Percentiles rank a stretch among this genome's conserved stretches.
These are phyloP conservation scores for Eufriesea mexicana DNA, from an alignment of 1,140 invertebrate genomes.

Conservation along the genomic window DNA sequence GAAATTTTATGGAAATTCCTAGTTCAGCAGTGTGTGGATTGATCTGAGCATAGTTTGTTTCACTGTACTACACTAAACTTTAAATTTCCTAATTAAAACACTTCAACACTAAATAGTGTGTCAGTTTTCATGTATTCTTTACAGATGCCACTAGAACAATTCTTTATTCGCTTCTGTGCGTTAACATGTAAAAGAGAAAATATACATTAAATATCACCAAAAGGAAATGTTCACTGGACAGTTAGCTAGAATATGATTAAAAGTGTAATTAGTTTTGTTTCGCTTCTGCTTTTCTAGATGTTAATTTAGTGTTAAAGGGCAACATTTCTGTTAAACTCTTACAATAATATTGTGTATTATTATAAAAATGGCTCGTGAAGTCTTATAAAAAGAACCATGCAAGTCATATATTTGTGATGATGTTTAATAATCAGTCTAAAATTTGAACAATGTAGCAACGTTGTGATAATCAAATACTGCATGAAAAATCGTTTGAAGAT, in stretches of 20 bases:
- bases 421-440: constrained; percentile 69
- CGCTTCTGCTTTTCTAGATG: background rate
- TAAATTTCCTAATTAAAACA: constrained; percentile 45
- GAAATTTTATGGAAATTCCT: constrained; percentile 11
- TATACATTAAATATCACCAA: constrained; percentile 13
- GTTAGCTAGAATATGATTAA: background rate
- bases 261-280: background rate
- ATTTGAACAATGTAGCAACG: constrained; percentile 70
- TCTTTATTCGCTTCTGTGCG: constrained; percentile 23
- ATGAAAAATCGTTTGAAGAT: constrained; percentile 71
- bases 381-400: constrained; percentile 59
- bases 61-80: constrained; percentile 24
- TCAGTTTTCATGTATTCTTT: background rate
- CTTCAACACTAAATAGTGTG: constrained; percentile 7
- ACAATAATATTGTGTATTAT: constrained; percentile 32
- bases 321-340: constrained; percentile 23
- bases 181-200: constrained; percentile 24
- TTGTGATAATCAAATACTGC: constrained; percentile 67
- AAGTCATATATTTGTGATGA: constrained; percentile 52
- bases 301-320: background rate
- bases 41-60: constrained; percentile 32
- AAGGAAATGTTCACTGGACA: constrained; percentile 6
- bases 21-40: constrained; percentile 12
- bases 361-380: constrained; percentile 56
- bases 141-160: constrained; percentile 20